phyloP scores from a whole-genome alignment of 2,113 vertebrate genomes.

The Polyodon spathula region DNA sequence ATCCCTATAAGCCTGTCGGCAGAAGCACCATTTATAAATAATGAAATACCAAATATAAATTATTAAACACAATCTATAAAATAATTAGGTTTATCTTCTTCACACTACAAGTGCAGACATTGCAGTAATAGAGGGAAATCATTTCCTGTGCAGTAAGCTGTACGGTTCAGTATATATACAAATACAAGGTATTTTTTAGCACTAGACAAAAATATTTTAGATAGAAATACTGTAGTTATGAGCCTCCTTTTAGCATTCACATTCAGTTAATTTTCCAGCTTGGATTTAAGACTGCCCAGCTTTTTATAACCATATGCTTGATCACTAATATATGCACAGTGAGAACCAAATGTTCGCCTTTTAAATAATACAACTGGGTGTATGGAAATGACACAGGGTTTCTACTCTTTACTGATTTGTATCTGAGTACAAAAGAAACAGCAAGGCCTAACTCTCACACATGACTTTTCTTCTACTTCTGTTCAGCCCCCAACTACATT shows the following conservation, averaged over 20 bases:
- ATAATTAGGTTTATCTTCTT: slow-evolving; percentile 9
- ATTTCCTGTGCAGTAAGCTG: slow-evolving; percentile 6
- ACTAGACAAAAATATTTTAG: no score
- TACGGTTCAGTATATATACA: no score
- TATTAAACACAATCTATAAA: slow-evolving; percentile 27
- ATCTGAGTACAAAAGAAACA: no score
- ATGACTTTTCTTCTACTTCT: no score
- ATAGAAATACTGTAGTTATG: no score
- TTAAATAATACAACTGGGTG: slow-evolving; percentile 1
- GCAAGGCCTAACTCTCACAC: no score
- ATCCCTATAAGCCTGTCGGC: slow-evolving; percentile 5
- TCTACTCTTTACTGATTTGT: no score
- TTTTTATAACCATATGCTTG: slow-evolving; percentile 3
- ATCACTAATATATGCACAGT: slow-evolving; percentile 2
- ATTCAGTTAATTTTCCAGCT: not conserved
- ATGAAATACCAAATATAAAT: slow-evolving; percentile 28
- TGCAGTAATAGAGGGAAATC: slow-evolving; percentile 19
- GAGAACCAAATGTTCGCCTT: not conserved
- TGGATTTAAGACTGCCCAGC: not conserved
- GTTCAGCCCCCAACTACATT: no score
- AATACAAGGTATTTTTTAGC: no score
- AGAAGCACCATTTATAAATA: slow-evolving; percentile 18
- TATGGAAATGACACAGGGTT: not conserved
- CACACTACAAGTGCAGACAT: not conserved
- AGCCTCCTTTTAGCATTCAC: no score